A percentile compares a stretch with the other conserved stretches of the same genome.
Conservation (phyloP, 2,113 vertebrate genomes). For the Leptobrachium leishanense region DNA sequence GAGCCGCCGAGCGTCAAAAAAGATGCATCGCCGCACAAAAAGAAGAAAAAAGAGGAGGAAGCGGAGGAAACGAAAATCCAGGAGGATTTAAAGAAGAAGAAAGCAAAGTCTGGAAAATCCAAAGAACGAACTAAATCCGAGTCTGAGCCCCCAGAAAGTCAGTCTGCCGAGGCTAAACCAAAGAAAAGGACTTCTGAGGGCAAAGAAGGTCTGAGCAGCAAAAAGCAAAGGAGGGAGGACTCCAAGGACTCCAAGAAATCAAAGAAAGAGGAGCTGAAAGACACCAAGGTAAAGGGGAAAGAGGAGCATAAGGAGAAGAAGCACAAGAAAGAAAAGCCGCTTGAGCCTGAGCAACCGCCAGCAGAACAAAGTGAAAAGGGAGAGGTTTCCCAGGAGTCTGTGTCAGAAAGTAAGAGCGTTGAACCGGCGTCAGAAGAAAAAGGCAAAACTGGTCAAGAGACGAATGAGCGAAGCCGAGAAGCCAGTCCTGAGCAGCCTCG, state of each 20-base stretch:
- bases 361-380: too few relatives aligned
- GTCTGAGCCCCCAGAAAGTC: constrained; percentile 65
- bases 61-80: constrained; percentile 61
- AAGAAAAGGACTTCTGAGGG: constrained; percentile 73
- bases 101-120: constrained; percentile 73
- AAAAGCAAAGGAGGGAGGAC: constrained; percentile 86
- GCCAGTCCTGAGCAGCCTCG: background rate
- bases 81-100: constrained; percentile 72
- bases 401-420: constrained; percentile 46
- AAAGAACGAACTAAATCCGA: constrained; percentile 79
- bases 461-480: constrained; percentile 54
- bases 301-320: constrained; percentile 72
- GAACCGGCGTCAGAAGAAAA: constrained; percentile 57
- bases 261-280: constrained; percentile 70
- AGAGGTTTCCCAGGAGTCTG: constrained; percentile 46
- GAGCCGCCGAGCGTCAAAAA: constrained; percentile 77
- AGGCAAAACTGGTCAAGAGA: constrained; percentile 30
- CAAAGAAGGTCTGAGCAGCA: constrained; percentile 72
- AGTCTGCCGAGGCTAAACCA: constrained; percentile 63
- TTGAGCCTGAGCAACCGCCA: background rate
- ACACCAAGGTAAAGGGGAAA: constrained; percentile 70
- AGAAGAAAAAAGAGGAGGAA: constrained; percentile 76
- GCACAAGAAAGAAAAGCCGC: constrained; percentile 56
- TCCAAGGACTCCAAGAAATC: constrained; percentile 74
- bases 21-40: constrained; percentile 73